Base-by-base conservation (phyloP, 2,113 vertebrate genomes). In the Aramus guarauna region DNA sequence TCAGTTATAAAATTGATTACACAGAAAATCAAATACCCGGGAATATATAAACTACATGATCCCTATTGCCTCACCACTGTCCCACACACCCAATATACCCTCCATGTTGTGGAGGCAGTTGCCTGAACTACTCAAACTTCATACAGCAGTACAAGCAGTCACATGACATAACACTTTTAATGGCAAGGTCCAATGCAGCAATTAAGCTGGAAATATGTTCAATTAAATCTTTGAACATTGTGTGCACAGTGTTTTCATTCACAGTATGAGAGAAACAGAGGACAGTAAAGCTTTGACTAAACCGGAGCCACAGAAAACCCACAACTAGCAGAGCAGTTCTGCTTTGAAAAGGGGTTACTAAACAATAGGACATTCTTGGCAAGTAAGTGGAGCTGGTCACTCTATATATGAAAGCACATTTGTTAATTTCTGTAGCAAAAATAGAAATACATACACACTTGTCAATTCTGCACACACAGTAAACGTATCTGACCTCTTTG, bases 1-100 rank as follows among this genome's bases (percentile, higher is more conserved):
- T 92, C 43, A 71, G 67, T 84, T 92, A 48, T 63, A 86, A 84
- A 92, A 92, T 67, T 82, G 91, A 85, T 96, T 75, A 92, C 50
- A 69, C 45, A 90, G 73, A 85, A 74, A 88, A n/a, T 72, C 45
- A 78, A 78, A 91, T 41, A 82, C 15, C 19, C 0, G 0, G 41
- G 69, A 88, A 91, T 50, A 62, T 5, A 52, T 39, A 66, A 90
- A 78, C 45, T 47, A 9, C n/a, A 16, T 45, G 45, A 85, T 7
- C 41, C 80, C 47, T 60, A 3, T 78, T 81, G 45, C 62, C 66
- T 82, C 79, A 78, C 56, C 66, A 53, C 66, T 15, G 4, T 60
- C 56, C 50, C 64, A 78, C 82, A 88, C 36, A 74, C 55, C 15
- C 79, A 85, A 30, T 30, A 62, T 27, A 79, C 60, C 23, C 52